Evolutionary conservation across 1,140 invertebrate species (phyloP).

Genomic region (Steinernema khuongi): DNA sequence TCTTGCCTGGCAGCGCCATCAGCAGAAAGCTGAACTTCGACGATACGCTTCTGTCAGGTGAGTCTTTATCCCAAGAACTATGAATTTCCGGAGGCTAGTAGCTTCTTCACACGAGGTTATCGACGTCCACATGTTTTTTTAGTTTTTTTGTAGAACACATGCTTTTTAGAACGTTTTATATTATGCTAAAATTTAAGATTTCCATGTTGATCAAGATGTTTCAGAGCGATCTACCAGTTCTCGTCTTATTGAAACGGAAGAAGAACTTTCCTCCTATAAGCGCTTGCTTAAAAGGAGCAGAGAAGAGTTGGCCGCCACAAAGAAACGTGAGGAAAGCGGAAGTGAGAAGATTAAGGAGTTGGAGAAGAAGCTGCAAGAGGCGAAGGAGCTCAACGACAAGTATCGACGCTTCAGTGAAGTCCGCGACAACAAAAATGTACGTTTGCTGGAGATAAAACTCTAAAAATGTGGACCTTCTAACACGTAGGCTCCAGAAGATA

Average conservation of each 20-base stretch:
- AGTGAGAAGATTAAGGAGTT: neutral
- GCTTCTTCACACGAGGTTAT: too few relatives aligned
- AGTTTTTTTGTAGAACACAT: neutral
- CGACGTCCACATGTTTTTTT: too few relatives aligned
- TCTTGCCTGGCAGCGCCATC: neutral
- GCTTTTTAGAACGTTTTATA: neutral
- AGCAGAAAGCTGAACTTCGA: neutral
- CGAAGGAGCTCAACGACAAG: neutral
- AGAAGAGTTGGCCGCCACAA: neutral
- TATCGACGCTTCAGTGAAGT: neutral
- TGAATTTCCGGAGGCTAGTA: too few relatives aligned
- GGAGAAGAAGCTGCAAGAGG: slow-evolving; percentile 2
- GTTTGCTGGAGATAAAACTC: neutral
- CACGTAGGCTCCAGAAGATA: neutral
- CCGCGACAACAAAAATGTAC: neutral
- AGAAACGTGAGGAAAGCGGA: neutral
- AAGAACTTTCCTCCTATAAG: neutral
- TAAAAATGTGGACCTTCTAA: neutral
- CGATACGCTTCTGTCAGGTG: slow-evolving; percentile 2
- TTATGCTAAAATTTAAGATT: too few relatives aligned
- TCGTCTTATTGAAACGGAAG: neutral
- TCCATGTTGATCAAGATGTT: too few relatives aligned
- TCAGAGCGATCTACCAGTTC: neutral
- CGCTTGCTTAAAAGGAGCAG: neutral
- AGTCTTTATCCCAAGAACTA: too few relatives aligned